Evolutionary conservation across 2,113 vertebrate genomes (phyloP), one percentile per base, ranked within the genome.

Genomic region (Psittacara wagleri): DNA sequence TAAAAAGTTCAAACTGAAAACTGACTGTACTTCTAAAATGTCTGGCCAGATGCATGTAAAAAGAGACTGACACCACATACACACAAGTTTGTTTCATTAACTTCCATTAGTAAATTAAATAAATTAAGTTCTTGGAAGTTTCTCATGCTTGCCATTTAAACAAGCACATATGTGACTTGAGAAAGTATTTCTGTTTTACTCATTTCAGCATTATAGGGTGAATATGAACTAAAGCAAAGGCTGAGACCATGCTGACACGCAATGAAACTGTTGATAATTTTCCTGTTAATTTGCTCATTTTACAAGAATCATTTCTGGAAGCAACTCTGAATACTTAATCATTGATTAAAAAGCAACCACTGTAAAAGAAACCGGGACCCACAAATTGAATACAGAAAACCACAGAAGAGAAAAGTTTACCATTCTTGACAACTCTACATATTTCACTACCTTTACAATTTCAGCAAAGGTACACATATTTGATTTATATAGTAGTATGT

Each of bases 1-100:
- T 79, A 64, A 75, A 35, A 67, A 59, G 83, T 44, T 76, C 87
- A 74, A 89, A 88, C 57, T 83, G 62, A 87, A 94, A 91, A 91
- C 74, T n/a, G 85, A 85, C 74, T 37, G 27, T 37, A 77, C 83
- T 88, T 85, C 41, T 85, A 61, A 49, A 92, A 28, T 16, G 57
- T 73, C 90, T 92, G 76, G 83, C 84, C 89, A 95, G 85, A 92
- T 81, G 75, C 55, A 91, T 76, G 72, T 75, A 74, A 84, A 85
- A 82, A 94, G 64, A 94, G 67, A 83, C 75, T 83, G 95, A 90
- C 79, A 97, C 79, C 85, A 91, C 81, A 96, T 13, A 74, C 61
- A 86, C 51, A 87, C 48, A 87, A 94, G 43, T 67, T 90, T 95
- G 96, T 94, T 95, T 96, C 93, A 96, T 89, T 92, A 93, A 76